Conservation (phyloP, 2,113 vertebrate species). For the Gnathonemus longibarbis region DNA sequence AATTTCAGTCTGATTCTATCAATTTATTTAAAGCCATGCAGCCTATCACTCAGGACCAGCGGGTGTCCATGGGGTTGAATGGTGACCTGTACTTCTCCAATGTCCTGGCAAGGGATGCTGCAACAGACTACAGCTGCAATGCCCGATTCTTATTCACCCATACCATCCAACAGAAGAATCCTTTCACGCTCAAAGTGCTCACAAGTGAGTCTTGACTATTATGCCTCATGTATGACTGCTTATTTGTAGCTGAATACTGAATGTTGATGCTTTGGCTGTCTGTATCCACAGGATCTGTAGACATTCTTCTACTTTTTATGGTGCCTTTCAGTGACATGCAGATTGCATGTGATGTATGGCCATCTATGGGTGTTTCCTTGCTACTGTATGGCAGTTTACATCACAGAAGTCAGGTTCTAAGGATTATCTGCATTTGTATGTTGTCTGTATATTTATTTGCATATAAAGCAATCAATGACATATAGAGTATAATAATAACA, state of each 20-base stretch:
- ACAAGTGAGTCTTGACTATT: constrained; percentile 74
- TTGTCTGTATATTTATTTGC: not conserved
- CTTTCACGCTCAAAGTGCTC: constrained; percentile 82
- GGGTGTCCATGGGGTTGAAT: constrained; percentile 90
- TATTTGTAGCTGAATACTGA: not conserved
- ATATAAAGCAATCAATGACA: not conserved
- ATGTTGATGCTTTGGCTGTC: not conserved
- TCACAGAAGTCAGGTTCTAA: not conserved
- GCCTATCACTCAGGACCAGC: constrained; percentile 77
- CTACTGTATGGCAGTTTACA: not conserved
- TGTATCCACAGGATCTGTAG: not conserved
- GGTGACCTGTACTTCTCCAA: constrained; percentile 97
- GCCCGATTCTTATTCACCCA: constrained; percentile 93
- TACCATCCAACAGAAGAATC: constrained; percentile 98
- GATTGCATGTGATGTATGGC: not conserved
- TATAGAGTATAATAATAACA: not conserved
- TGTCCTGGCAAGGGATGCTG: constrained; percentile 74
- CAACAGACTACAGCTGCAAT: constrained; percentile 91
- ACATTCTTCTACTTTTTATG: not conserved
- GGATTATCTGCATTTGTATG: not conserved
- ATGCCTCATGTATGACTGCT: not conserved
- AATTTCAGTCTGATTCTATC: not conserved
- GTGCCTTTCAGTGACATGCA: not conserved
- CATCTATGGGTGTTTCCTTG: not conserved
- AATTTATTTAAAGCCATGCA: constrained; percentile 64